phyloP scores from a whole-genome alignment of 1,140 invertebrate species.

The Tigriopus japonicus region DNA sequence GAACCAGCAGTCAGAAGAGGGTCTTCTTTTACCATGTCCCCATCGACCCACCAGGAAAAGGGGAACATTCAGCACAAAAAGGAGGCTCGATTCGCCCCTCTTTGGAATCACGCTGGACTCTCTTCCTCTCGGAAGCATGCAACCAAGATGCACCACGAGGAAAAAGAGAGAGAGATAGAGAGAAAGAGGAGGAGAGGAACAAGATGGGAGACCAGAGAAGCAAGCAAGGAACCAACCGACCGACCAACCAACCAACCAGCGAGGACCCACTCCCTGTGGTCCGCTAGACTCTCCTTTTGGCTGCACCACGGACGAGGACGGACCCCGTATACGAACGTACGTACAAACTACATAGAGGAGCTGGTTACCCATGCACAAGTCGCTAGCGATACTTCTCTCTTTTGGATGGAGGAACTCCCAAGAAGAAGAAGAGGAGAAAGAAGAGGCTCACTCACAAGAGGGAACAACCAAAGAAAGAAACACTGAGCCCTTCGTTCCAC shows the following conservation, averaged over 20 bases:
- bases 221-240: neutral
- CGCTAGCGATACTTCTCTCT: too few relatives aligned
- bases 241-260: neutral
- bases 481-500: too few relatives aligned
- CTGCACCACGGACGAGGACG: too few relatives aligned
- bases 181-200: neutral
- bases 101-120: too few relatives aligned
- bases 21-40: slow-evolving; percentile 2
- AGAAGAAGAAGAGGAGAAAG: neutral
- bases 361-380: too few relatives aligned
- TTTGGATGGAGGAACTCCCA: slow-evolving; percentile 2
- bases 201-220: neutral
- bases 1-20: neutral
- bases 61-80: neutral
- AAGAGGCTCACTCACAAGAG: neutral
- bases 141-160: neutral
- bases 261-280: neutral
- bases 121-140: neutral
- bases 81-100: neutral
- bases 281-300: neutral
- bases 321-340: too few relatives aligned
- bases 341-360: too few relatives aligned
- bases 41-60: neutral
- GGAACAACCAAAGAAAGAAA: neutral
- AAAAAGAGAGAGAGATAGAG: neutral